phyloP scores from a whole-genome alignment of 2,113 vertebrate genomes.

The Mormyrus lacerda region DNA sequence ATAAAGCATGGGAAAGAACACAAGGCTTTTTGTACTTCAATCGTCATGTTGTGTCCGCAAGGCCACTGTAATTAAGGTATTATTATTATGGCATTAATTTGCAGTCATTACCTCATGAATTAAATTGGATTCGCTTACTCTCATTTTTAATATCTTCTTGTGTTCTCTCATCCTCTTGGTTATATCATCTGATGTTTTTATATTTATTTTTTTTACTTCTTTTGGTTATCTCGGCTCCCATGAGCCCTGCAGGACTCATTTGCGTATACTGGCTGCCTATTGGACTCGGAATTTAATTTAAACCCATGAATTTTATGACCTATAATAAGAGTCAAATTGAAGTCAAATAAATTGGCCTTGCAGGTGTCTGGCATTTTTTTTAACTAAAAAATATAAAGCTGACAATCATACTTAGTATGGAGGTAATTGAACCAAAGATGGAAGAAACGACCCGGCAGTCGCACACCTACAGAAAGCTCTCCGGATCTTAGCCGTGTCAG shows the following conservation, averaged over 20 bases:
- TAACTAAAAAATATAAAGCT: neutral
- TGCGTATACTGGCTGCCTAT: neutral
- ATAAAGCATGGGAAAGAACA: neutral
- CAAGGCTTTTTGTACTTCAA: neutral
- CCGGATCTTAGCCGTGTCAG: neutral
- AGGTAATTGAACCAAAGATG: neutral
- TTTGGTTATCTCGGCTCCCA: slow-evolving; percentile 2
- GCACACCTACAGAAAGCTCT: too few species aligned
- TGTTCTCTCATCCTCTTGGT: neutral
- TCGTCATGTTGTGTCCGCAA: neutral
- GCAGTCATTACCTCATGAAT: slow-evolving; percentile 8
- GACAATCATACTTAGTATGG: neutral
- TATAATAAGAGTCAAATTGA: slow-evolving; percentile 14
- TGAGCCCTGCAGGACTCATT: slow-evolving; percentile 13
- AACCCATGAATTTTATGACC: slow-evolving; percentile 18
- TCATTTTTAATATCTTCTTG: neutral
- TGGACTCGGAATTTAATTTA: slow-evolving; percentile 12
- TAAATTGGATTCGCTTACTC: slow-evolving; percentile 7
- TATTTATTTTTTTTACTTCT: neutral
- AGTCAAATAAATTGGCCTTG: slow-evolving; percentile 14
- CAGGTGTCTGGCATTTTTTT: slow-evolving; percentile 2
- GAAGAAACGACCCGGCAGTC: too few species aligned
- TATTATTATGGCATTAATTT: slow-evolving; percentile 4
- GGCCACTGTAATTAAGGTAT: slow-evolving; percentile 2
- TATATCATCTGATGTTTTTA: slow-evolving; percentile 6